Percentiles rank a stretch among this genome's conserved stretches.
phyloP scores from a whole-genome alignment of 2,113 vertebrate species.

The Carollia perspicillata region DNA sequence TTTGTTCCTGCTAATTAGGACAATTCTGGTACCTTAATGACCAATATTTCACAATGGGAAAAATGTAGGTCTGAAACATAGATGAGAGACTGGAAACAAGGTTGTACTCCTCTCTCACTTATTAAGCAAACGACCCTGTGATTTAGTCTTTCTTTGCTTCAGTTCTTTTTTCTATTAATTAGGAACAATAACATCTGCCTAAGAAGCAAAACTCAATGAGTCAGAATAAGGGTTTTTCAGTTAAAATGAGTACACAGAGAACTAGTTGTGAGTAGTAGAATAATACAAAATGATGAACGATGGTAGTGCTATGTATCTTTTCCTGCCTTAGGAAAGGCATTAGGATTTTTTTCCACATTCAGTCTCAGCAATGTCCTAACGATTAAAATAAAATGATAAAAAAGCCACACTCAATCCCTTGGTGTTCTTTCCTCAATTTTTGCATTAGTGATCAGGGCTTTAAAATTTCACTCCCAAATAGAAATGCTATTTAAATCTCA shows the following conservation, averaged over 20 bases:
- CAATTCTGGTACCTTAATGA: neutral
- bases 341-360: neutral
- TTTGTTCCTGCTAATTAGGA: neutral
- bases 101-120: neutral
- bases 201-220: neutral
- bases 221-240: neutral
- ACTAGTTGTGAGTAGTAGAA: neutral
- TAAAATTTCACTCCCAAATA: neutral
- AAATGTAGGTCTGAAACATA: neutral
- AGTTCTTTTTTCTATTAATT: neutral
- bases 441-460: neutral
- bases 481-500: neutral
- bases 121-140: neutral
- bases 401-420: neutral
- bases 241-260: neutral
- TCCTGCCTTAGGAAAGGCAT: neutral
- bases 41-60: neutral
- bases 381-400: neutral
- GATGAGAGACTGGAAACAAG: neutral
- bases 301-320: neutral
- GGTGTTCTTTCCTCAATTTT: neutral
- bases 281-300: neutral
- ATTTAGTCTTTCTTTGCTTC: neutral
- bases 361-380: neutral
- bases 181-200: neutral